Evolutionary conservation across 2,888 invertebrate species (phyloP).

Genomic region (Drosophila fungiperda): DNA sequence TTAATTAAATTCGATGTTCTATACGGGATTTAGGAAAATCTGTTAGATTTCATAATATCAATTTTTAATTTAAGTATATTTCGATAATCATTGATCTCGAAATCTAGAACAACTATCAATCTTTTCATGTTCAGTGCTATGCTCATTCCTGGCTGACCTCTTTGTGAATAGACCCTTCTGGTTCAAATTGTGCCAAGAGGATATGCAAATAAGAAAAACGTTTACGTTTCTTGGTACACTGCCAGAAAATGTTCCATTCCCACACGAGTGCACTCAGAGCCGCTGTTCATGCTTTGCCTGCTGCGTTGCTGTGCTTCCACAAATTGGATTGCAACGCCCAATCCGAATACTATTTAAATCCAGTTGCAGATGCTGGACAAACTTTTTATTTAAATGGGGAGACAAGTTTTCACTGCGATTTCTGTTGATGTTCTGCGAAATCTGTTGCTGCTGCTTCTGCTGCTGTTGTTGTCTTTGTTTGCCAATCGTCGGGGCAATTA

Average conservation of each 20-base stretch:
- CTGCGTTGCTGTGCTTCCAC: constrained; percentile 9
- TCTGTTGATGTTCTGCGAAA: constrained; percentile 5
- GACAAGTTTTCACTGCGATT: constrained; percentile 45
- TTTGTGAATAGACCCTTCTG: background rate
- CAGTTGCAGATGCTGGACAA: constrained; percentile 18
- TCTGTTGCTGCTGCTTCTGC: constrained; percentile 20
- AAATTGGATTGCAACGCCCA: constrained; percentile 43
- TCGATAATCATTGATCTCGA: background rate
- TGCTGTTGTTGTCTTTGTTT: constrained; percentile 40
- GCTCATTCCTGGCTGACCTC: background rate
- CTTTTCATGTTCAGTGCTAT: background rate
- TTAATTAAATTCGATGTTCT: background rate
- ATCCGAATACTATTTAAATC: background rate
- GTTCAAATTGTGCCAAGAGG: background rate
- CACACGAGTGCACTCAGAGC: constrained; percentile 10
- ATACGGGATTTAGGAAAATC: background rate
- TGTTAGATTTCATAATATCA: background rate
- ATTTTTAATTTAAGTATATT: background rate
- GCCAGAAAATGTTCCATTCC: constrained; percentile 51
- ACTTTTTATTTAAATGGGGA: constrained; percentile 25
- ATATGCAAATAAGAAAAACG: constrained; percentile 18
- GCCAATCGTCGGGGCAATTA: constrained; percentile 75
- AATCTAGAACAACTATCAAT: background rate
- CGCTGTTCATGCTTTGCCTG: constrained; percentile 8
- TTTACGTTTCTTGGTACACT: constrained; percentile 54